Percentiles rank a stretch among this genome's conserved stretches.
phyloP scores from a whole-genome alignment of 2,888 invertebrate species.

The Chesias legatella region DNA sequence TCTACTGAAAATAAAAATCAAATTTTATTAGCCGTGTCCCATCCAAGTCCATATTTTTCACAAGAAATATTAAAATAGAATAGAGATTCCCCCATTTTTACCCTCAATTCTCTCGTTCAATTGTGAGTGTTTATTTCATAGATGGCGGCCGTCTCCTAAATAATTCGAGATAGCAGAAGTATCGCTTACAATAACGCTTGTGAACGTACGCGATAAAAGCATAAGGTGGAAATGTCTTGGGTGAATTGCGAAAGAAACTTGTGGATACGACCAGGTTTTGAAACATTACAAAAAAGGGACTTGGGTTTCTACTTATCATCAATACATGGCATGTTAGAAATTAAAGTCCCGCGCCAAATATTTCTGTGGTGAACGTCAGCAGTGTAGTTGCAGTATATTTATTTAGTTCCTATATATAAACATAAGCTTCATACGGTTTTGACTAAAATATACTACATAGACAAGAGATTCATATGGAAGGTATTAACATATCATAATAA shows the following conservation, averaged over 20 bases:
- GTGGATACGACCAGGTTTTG: constrained; percentile 45
- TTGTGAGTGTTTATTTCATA: constrained; percentile 61
- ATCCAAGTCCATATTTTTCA: constrained; percentile 29
- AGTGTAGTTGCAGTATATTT: no score
- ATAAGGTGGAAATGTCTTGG: constrained; percentile 57
- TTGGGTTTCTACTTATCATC: no score
- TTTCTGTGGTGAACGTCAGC: no score
- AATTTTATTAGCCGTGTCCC: constrained; percentile 9
- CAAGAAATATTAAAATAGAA: constrained; percentile 33
- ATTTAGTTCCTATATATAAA: no score
- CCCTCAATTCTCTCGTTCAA: constrained; percentile 25
- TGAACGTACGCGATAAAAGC: constrained; percentile 61
- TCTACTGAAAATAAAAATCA: constrained; percentile 14
- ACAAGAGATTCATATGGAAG: no score
- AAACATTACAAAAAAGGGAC: no score
- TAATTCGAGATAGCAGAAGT: constrained; percentile 64
- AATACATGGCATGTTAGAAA: no score
- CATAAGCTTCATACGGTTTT: no score
- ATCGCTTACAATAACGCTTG: constrained; percentile 66
- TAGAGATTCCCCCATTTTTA: constrained; percentile 24
- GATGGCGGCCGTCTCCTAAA: constrained; percentile 61
- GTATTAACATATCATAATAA: no score
- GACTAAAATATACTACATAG: no score
- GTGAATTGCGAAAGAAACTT: constrained; percentile 26
- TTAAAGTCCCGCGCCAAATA: no score